phyloP scores from a whole-genome alignment of 2,113 vertebrate genomes.

The Anguilla japonica region DNA sequence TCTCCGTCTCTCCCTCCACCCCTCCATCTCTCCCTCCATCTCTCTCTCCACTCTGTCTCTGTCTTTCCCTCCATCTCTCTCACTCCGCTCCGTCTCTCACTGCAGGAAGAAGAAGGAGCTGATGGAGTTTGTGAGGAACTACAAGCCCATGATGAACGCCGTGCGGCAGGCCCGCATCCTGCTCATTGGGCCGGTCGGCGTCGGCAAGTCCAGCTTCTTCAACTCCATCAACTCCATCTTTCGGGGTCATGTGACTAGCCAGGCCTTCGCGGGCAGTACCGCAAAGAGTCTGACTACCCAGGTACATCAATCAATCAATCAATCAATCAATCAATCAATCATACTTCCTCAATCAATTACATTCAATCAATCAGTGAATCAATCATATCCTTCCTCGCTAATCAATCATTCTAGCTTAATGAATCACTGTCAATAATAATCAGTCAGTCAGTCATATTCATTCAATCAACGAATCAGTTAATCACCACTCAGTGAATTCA shows the following conservation, averaged over 20 bases:
- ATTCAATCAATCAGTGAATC: neutral
- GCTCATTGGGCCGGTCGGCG: constrained; percentile 67
- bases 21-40: no score
- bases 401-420: neutral
- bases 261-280: constrained; percentile 63
- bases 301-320: constrained; percentile 35
- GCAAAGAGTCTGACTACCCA: constrained; percentile 61
- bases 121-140: constrained; percentile 55
- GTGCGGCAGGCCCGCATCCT: constrained; percentile 64
- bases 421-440: neutral
- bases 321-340: neutral
- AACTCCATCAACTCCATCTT: constrained; percentile 75
- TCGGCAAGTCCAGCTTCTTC: constrained; percentile 76
- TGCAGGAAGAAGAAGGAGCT: constrained; percentile 36
- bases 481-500: no score
- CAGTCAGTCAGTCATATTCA: no score
- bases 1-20: fast-evolving
- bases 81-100: neutral
- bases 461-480: no score
- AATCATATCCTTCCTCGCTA: neutral
- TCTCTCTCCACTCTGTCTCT: no score
- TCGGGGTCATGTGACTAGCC: constrained; percentile 59
- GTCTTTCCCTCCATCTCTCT: no score
- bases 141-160: constrained; percentile 48
- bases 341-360: neutral